Base-by-base conservation (phyloP, 2,797 vertebrate species). In the Hyperoplus lanceolatus region DNA sequence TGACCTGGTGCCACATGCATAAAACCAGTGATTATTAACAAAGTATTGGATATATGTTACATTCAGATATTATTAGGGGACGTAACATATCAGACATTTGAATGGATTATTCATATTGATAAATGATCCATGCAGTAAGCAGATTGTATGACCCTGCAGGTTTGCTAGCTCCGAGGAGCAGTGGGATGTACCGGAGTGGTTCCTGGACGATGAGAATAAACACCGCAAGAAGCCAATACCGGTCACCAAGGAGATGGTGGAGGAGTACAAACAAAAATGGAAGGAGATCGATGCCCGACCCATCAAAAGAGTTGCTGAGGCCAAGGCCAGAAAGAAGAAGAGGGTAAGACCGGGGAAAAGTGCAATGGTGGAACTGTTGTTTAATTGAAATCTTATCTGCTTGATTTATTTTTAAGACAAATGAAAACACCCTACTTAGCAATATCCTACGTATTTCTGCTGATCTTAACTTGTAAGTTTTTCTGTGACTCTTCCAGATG, bases 261-360 rank as follows among this genome's bases (percentile, higher is more conserved):
- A 98, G 48, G 95, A 96, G 16, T 98, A 95, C 84, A 96, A 97
- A 81, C 94, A 96, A 85, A 97, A 97, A 77, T 98, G 98, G 97
- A 95, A 90, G 36, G 96, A 99, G 83, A 98, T 99, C 66, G 96
- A 99, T 0, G 96, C 97, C 4, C 95, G 98, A 8, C 98, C 98
- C 60, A 99, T 99, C 87, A 99, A 98, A 90, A 96, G 96, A 62
- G 96, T 99, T 75, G 98, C 98, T 0, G 98, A 99, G 91, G 98
- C 98, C 65, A 99, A 98, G 56, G 97, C 97, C 82, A 96, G 97
- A 77, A 99, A 99, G 95, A 98, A 97, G 91, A 95, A 94, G 54
- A 95, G 96, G 95, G 97, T 98, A 84, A 76, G 83, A 68, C 7
- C 2, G 5, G 11, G 18, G 12, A 42, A 36, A 54, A 41, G 4